A percentile compares a stretch with the other conserved stretches of the same genome.
Conservation (phyloP, 2,888 invertebrate species). For the Cerastis rubricosa region DNA sequence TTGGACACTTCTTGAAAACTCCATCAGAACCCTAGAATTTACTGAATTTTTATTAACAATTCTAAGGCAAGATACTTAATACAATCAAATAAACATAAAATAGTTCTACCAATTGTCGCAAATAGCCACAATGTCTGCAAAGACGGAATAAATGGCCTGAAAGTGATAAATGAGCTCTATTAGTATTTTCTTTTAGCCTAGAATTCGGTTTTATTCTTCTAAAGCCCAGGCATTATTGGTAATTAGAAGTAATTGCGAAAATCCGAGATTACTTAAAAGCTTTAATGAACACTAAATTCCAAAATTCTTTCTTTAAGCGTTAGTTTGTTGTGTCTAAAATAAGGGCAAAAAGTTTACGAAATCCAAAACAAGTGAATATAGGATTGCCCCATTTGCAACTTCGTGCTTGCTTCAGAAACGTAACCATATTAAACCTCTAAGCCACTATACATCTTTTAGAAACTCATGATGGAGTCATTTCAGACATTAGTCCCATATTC, state of each 20-base stretch:
- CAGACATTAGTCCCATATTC: background rate
- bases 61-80: too few species aligned
- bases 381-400: background rate
- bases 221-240: background rate
- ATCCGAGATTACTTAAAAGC: background rate
- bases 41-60: too few species aligned
- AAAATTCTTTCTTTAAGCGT: background rate
- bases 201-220: background rate
- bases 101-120: background rate
- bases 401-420: background rate
- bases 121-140: background rate
- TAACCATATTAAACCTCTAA: background rate
- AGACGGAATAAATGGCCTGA: constrained; percentile 20
- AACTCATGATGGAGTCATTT: background rate
- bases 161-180: constrained; percentile 18
- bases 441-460: background rate
- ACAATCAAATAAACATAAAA: constrained; percentile 13
- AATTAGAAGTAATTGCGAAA: constrained; percentile 8
- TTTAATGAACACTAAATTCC: background rate
- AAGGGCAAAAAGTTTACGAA: background rate
- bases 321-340: background rate
- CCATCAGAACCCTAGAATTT: too few species aligned
- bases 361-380: background rate
- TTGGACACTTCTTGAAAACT: too few species aligned
- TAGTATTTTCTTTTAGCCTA: constrained; percentile 18